Evolutionary conservation across 2,888 invertebrate genomes (phyloP).

Genomic region (Boloria selene): DNA sequence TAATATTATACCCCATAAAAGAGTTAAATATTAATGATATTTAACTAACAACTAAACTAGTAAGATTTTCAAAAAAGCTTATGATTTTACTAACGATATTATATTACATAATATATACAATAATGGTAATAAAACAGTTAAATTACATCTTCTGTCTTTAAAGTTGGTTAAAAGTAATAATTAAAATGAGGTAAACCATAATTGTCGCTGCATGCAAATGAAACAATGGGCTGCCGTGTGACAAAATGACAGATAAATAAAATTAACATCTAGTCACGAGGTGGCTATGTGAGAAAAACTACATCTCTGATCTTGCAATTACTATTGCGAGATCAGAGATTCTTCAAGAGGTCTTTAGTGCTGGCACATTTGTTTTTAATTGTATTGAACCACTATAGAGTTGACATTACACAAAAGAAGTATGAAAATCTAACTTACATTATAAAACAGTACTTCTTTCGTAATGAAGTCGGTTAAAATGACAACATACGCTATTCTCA

Average conservation of each 20-base stretch:
- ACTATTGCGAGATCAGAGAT: neutral
- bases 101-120: neutral
- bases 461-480: neutral
- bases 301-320: constrained; percentile 4
- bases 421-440: too few species aligned
- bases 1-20: too few species aligned
- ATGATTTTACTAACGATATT: too few species aligned
- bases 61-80: too few species aligned
- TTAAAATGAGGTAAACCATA: constrained; percentile 45
- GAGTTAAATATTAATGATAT: too few species aligned
- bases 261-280: constrained; percentile 26
- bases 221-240: constrained; percentile 64
- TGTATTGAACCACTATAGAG: too few species aligned
- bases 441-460: too few species aligned
- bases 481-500: constrained; percentile 6
- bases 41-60: too few species aligned
- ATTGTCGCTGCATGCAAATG: constrained; percentile 63
- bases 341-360: neutral
- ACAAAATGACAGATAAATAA: constrained; percentile 53
- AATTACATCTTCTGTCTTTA: neutral
- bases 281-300: constrained; percentile 1
- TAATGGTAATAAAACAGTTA: neutral
- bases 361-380: too few species aligned
- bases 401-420: too few species aligned
- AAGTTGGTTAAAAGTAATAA: constrained; percentile 4